These are phyloP conservation scores for Orgyia antiqua DNA, from an alignment of 2,888 invertebrate genomes.

Conservation along the genomic window DNA sequence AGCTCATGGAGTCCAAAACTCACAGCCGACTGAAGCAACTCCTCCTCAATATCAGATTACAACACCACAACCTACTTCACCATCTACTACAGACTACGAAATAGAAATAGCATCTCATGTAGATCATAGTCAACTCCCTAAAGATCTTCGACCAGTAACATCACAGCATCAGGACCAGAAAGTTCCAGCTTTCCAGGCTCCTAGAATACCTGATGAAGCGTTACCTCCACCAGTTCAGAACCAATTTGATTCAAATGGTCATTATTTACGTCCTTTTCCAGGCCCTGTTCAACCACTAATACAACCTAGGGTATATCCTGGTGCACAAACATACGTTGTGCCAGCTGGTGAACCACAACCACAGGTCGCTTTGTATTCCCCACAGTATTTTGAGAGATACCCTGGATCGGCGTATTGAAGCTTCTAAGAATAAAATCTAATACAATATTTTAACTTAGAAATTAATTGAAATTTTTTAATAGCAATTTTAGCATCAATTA, in stretches of 20 bases:
- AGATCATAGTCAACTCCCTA: constrained; percentile 7
- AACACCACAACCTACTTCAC: constrained; percentile 1
- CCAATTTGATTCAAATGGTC: constrained; percentile 1
- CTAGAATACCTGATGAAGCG: background rate
- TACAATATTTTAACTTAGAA: too few species aligned
- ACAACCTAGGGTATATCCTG: constrained; percentile 9
- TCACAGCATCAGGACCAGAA: background rate
- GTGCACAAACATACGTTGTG: constrained; percentile 17
- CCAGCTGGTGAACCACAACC: constrained; percentile 12
- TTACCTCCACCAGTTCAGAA: constrained; percentile 1
- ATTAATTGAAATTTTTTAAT: too few species aligned
- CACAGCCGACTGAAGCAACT: background rate
- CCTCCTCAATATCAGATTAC: constrained; percentile 1
- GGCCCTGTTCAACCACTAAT: constrained; percentile 1
- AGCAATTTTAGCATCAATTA: too few species aligned
- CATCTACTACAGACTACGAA: constrained; percentile 7
- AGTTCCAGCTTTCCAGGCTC: too few species aligned
- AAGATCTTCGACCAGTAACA: constrained; percentile 6
- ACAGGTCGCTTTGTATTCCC: constrained; percentile 38
- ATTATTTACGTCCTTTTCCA: background rate
- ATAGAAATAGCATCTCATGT: constrained; percentile 8
- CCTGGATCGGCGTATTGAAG: constrained; percentile 43
- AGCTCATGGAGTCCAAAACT: background rate
- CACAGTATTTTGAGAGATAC: constrained; percentile 58
- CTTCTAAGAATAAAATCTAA: background rate